These are phyloP conservation scores for Chrysotoxum bicinctum DNA, from an alignment of 2,888 invertebrate genomes.

Conservation along the genomic window DNA sequence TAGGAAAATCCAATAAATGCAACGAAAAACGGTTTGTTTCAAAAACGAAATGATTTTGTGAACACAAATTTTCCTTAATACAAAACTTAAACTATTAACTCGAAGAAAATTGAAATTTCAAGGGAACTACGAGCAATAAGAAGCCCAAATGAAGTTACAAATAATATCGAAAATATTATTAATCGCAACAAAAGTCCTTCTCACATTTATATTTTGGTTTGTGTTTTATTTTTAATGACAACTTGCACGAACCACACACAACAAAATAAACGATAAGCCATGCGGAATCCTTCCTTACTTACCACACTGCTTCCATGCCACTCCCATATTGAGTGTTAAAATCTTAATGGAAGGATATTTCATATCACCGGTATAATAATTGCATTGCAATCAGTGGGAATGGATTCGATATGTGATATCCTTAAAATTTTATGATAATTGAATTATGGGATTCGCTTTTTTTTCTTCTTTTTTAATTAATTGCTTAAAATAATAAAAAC, in stretches of 20 bases:
- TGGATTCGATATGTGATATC: slow-evolving; percentile 38
- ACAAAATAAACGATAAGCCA: neutral
- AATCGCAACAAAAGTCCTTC: neutral
- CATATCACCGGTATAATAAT: slow-evolving; percentile 63
- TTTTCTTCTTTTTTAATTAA: slow-evolving; percentile 15
- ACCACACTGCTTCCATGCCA: neutral
- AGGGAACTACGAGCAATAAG: no score
- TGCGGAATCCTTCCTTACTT: neutral
- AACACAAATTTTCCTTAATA: no score
- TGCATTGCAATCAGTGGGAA: slow-evolving; percentile 60
- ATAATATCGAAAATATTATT: neutral
- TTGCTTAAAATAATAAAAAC: slow-evolving; percentile 22
- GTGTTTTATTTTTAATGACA: slow-evolving; percentile 5
- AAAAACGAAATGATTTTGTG: no score
- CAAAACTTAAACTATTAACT: neutral
- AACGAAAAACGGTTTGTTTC: no score
- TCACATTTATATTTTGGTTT: neutral
- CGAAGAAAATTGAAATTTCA: neutral
- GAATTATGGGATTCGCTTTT: slow-evolving; percentile 41
- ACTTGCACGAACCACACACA: neutral
- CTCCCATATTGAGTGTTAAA: slow-evolving; percentile 36
- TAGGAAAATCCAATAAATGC: no score
- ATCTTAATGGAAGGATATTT: slow-evolving; percentile 54
- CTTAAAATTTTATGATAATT: slow-evolving; percentile 64
- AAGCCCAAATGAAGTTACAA: neutral